Evolutionary conservation across 1,140 invertebrate genomes (phyloP), one percentile per base, ranked within the genome.

Genomic region (Drosophila sturtevanti): DNA sequence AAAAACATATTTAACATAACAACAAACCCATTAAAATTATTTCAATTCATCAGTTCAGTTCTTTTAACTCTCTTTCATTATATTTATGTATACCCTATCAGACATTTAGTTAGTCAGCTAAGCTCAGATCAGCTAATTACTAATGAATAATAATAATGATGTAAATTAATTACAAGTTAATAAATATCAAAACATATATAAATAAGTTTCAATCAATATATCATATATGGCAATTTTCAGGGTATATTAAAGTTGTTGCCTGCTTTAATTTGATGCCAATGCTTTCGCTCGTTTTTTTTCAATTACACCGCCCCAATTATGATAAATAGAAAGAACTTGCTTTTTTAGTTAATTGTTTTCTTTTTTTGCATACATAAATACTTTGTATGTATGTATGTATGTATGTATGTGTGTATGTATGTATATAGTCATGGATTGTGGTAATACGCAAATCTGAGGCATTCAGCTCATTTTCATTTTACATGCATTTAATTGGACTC

Each of bases 401-500:
- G 14, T 63, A 27, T 48, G 27, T 63, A 51, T 82, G 81, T 85
- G 81, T 81, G 85, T 84, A 84, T 81, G 81, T 31, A 31, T 4
- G 35, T 72, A 55, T 35, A n/a, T 31, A 38, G 24, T 27, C 72
- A 41, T 72, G 81, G 81, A 86, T 86, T 86, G 7, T 16, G 18
- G 41, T 48, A 87, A 56, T 86, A 86, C 82, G 81, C 81, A 86
- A 86, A 87, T 86, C 81, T 81, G 72, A 68, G 67, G 67, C 67
- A 60, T 64, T 74, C 38, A 60, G 58, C 52, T 18, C 56, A 38
- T 77, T 77, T 73, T 68, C 66, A 69, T 77, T 82, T 85, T 81
- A 48, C 81, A 85, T 85, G 81, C 81, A 86, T 81, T 85, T 84
- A 84, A 84, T 84, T 84, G 81, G 81, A 24, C 56, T 55, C 48